These are phyloP conservation scores for Cyclina sinensis DNA, from an alignment of 1,140 invertebrate genomes.

Conservation along the genomic window DNA sequence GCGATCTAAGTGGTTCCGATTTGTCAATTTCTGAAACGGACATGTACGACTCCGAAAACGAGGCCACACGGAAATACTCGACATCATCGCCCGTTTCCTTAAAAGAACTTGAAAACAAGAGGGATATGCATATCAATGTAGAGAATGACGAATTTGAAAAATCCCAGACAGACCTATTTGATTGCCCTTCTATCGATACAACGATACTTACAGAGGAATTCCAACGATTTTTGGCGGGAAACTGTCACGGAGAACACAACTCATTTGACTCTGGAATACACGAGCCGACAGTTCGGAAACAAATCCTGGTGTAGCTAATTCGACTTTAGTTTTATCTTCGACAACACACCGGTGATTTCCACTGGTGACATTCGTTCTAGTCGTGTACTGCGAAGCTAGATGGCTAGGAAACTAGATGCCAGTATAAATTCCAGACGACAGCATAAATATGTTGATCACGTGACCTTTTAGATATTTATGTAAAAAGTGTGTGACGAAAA, in stretches of 20 bases:
- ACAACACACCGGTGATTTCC: conserved; percentile 4
- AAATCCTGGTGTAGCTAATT: conserved; percentile 6
- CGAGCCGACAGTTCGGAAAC: conserved; percentile 55
- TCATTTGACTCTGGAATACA: conserved; percentile 81
- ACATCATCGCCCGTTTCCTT: conserved; percentile 34
- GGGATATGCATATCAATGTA: background rate
- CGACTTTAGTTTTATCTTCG: background rate
- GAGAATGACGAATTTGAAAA: background rate
- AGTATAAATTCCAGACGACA: background rate
- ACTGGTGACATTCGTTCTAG: background rate
- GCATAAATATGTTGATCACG: background rate
- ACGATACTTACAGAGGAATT: background rate
- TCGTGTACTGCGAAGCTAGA: background rate
- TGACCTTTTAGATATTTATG: background rate
- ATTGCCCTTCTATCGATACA: background rate
- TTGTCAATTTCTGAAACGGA: conserved; percentile 78
- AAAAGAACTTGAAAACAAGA: background rate
- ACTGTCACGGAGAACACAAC: conserved; percentile 72
- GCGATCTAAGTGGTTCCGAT: conserved; percentile 70
- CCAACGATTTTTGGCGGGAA: conserved; percentile 12
- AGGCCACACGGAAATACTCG: conserved; percentile 57
- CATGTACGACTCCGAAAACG: conserved; percentile 77
- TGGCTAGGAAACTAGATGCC: background rate
- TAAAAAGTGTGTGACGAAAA: background rate
- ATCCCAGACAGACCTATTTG: conserved; percentile 5